Evolutionary conservation across 1,140 invertebrate species (phyloP).

Genomic region (Drosophila kurseongensis): DNA sequence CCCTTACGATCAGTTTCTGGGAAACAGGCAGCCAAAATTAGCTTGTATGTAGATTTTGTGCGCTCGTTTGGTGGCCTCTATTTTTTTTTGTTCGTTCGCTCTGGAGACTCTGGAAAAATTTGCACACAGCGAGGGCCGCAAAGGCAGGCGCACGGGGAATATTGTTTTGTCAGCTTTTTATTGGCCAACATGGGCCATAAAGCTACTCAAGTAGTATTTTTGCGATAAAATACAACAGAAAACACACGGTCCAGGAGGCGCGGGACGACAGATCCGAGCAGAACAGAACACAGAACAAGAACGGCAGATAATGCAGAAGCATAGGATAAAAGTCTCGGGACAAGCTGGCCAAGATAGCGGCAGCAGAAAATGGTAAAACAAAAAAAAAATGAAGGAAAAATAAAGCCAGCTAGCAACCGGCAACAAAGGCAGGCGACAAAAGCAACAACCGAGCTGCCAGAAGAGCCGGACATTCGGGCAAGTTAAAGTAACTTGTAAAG

Average conservation of each 20-base stretch:
- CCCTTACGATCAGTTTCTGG: slow-evolving; percentile 36
- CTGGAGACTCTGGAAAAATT: slow-evolving; percentile 22
- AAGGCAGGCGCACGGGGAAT: slow-evolving; percentile 35
- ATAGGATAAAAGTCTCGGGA: slow-evolving; percentile 76
- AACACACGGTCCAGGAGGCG: slow-evolving; percentile 36
- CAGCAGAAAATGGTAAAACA: slow-evolving; percentile 16
- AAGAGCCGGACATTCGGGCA: slow-evolving; percentile 52
- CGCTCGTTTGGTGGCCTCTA: slow-evolving; percentile 47
- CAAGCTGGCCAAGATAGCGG: slow-evolving; percentile 69
- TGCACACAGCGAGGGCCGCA: slow-evolving; percentile 22
- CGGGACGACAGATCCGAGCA: slow-evolving; percentile 7
- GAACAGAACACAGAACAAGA: slow-evolving; percentile 28
- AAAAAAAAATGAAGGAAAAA: slow-evolving; percentile 8
- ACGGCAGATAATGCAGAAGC: slow-evolving; percentile 58
- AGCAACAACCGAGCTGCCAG: slow-evolving; percentile 45
- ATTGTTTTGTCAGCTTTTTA: slow-evolving; percentile 83
- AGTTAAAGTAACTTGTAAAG: slow-evolving; percentile 81
- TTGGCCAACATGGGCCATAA: slow-evolving; percentile 81
- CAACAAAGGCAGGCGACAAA: slow-evolving; percentile 52
- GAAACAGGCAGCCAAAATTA: slow-evolving; percentile 46
- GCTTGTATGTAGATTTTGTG: slow-evolving; percentile 53
- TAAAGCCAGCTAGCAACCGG: neutral
- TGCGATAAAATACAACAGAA: slow-evolving; percentile 82
- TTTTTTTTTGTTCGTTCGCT: neutral
- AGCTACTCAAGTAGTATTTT: slow-evolving; percentile 83